phyloP scores from a whole-genome alignment of 2,797 vertebrate genomes.

The Crocodylus rhombifer region DNA sequence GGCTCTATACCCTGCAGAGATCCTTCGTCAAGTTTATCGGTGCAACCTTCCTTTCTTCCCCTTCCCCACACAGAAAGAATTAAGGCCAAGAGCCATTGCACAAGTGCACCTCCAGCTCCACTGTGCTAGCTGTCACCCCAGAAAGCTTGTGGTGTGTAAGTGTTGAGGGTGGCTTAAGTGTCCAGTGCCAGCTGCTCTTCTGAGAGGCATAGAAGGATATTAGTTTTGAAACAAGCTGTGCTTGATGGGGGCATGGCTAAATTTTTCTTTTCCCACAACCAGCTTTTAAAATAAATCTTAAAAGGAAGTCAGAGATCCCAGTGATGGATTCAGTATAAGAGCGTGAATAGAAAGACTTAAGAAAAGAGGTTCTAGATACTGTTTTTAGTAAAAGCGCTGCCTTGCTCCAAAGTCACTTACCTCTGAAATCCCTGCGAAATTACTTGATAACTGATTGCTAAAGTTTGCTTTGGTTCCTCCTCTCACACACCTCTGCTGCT shows the following conservation, averaged over 20 bases:
- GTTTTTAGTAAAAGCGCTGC: neutral
- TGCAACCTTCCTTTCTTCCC: neutral
- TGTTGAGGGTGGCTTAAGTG: neutral
- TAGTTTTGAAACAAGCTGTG: neutral
- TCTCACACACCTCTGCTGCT: constrained; percentile 23
- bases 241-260: neutral
- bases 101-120: neutral
- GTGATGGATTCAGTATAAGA: neutral
- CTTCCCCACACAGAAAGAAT: neutral
- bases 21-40: neutral
- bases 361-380: neutral
- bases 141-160: fast-evolving
- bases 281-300: neutral
- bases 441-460: constrained; percentile 24
- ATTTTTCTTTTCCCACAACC: neutral
- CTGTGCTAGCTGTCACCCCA: neutral
- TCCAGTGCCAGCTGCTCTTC: neutral
- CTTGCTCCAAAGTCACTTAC: neutral
- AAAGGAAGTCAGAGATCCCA: constrained; percentile 9
- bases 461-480: constrained; percentile 10
- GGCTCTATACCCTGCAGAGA: neutral
- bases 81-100: fast-evolving
- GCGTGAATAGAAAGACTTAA: neutral
- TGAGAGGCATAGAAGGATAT: neutral
- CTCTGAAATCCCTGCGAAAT: constrained; percentile 18